phyloP scores from a whole-genome alignment of 1,140 invertebrate species.

The Dinothrombium tinctorium region DNA sequence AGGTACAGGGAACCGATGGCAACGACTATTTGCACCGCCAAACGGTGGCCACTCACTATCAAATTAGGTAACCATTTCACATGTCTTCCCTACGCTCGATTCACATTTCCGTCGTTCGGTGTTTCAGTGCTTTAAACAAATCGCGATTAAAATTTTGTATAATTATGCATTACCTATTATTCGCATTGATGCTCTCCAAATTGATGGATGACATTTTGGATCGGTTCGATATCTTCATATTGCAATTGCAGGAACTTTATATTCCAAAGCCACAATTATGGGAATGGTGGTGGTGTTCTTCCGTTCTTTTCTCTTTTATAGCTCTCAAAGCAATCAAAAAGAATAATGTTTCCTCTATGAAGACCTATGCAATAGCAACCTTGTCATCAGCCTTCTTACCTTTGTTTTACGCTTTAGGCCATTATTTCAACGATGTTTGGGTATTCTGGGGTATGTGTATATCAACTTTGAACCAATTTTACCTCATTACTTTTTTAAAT shows the following conservation, averaged over 20 bases:
- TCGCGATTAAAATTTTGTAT: conserved; percentile 71
- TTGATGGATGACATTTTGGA: conserved; percentile 67
- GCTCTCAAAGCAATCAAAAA: conserved; percentile 59
- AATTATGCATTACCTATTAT: conserved; percentile 70
- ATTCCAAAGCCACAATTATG: conserved; percentile 70
- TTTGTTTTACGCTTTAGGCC: conserved; percentile 47
- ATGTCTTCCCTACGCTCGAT: not conserved
- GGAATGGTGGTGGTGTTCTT: conserved; percentile 82
- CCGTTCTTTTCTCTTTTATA: conserved; percentile 55
- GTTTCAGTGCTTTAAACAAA: conserved; percentile 61
- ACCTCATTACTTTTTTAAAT: conserved; percentile 53
- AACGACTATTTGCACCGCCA: conserved; percentile 16
- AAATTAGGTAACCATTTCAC: conserved; percentile 13
- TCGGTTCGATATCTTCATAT: conserved; percentile 68
- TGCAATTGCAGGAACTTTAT: conserved; percentile 76
- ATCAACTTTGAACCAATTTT: too few relatives aligned
- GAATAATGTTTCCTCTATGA: conserved; percentile 48
- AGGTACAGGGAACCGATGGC: conserved; percentile 16
- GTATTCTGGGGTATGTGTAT: too few relatives aligned
- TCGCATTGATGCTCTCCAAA: conserved; percentile 71
- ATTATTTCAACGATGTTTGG: conserved; percentile 63
- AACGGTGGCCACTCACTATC: conserved; percentile 15
- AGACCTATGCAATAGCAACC: conserved; percentile 54
- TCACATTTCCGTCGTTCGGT: conserved; percentile 20
- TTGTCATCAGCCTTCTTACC: conserved; percentile 51